Base-by-base conservation (phyloP, 2,888 invertebrate species). In the Creontiades dilutus region DNA sequence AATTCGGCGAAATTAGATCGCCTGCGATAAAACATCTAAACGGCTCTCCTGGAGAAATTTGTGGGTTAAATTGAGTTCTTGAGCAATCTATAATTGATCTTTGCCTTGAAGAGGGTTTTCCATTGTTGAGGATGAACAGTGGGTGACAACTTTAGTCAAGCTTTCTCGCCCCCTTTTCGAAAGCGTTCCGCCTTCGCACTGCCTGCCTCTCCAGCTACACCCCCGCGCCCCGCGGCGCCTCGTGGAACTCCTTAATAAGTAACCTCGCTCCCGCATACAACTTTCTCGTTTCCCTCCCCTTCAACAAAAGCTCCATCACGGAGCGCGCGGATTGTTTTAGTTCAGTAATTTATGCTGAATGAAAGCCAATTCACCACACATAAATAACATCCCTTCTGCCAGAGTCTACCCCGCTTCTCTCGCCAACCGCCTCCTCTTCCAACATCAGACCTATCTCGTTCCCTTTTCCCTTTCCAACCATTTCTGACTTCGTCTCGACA, bases 341-440 rank as follows among this genome's bases (percentile, higher is more conserved):
- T 37, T 81, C 68, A 75, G 90, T 91, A 91, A 91, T 91, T 91
- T 91, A 91, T 91, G 89, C 91, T 91, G 91, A 91, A 91, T 91
- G 91, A 91, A 90, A 90, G 91, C 91, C 90, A 91, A 91, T 91
- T 91, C 90, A 55, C 90, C 91, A 55, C 90, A 90, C 91, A 91
- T 91, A 91, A 91, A 91, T 91, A 91, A 91, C 90, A 61, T 89
- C 89, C 81, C 82, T 68, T 55, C 61, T 89, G 86, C 75, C 75
- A 13, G 16, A 46, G 75, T 75, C 55, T 61, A 46, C 48, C 19
- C 28, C 75, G 4, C 61, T 37, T 7, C n/a, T n/a, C n/a, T n/a
- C 37, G 7, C 37, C 37, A 37, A 37, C 28, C 48, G 14, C 48
- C 4, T 57, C 85, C 37, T 3, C 61, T 28, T 23, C 68, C 61